phyloP scores from a whole-genome alignment of 2,888 invertebrate species.

The Kuschelorhynchus macadamiae region DNA sequence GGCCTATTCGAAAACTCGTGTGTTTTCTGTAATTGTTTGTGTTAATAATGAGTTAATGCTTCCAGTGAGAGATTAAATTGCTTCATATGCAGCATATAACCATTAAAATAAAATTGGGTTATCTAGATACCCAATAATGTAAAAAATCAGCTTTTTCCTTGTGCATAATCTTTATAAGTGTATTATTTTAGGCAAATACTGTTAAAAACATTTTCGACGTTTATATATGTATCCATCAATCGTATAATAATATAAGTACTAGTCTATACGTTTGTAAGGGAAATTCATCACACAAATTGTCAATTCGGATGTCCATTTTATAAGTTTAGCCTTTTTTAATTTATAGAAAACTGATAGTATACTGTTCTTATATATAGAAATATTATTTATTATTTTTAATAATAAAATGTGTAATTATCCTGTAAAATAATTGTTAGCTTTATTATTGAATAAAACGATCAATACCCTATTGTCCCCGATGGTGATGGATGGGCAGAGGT shows the following conservation, averaged over 20 bases:
- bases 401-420: constrained; percentile 58
- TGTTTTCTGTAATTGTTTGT: no score
- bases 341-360: constrained; percentile 51
- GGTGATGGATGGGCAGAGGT: no score
- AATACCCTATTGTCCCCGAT: no score
- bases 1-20: no score
- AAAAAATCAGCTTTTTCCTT: constrained; percentile 16
- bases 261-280: constrained; percentile 51
- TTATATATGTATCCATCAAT: constrained; percentile 47
- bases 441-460: no score
- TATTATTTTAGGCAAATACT: constrained; percentile 34
- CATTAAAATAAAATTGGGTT: no score
- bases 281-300: constrained; percentile 52
- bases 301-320: constrained; percentile 54
- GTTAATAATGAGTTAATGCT: no score
- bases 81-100: no score
- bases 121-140: no score
- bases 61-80: no score
- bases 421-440: no score
- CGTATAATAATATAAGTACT: constrained; percentile 50
- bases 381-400: constrained; percentile 58
- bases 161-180: constrained; percentile 22
- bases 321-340: constrained; percentile 49
- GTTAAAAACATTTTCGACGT: constrained; percentile 39
- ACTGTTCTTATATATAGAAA: constrained; percentile 52